These are phyloP conservation scores for Epinephelus cyanopodus DNA, from an alignment of 2,113 vertebrate genomes.

Conservation along the genomic window DNA sequence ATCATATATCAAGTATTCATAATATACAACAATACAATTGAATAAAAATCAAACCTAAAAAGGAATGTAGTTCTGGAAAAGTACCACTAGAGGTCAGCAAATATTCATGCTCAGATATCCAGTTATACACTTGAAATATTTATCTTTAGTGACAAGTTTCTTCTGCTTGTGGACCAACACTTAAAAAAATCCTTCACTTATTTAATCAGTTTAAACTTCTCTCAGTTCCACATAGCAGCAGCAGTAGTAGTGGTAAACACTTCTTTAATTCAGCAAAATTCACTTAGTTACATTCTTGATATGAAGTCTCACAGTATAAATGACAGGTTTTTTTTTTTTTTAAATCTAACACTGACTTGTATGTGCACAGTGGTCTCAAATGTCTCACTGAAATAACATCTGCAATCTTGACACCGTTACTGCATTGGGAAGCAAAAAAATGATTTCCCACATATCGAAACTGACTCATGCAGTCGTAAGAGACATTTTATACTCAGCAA, in stretches of 20 bases:
- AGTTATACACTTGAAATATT: conserved; percentile 67
- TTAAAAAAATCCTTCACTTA: conserved; percentile 7
- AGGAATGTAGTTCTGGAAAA: conserved; percentile 81
- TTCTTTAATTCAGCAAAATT: conserved; percentile 50
- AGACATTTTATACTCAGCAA: conserved; percentile 24
- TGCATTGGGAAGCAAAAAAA: conserved; percentile 56
- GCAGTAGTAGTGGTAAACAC: conserved; percentile 57
- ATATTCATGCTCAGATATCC: conserved; percentile 82
- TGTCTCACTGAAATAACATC: conserved; percentile 59
- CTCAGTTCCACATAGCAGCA: conserved; percentile 67
- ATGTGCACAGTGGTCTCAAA: conserved; percentile 71
- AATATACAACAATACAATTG: conserved; percentile 71
- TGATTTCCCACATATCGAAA: conserved; percentile 39
- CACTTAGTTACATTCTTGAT: conserved; percentile 76
- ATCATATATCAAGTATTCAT: conserved; percentile 70
- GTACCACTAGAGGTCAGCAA: conserved; percentile 83
- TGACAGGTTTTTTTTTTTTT: conserved; percentile 28
- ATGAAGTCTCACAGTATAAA: conserved; percentile 77
- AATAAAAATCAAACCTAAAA: conserved; percentile 73
- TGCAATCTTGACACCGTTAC: conserved; percentile 54
- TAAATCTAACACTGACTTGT: conserved; percentile 60
- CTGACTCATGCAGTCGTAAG: conserved; percentile 66
- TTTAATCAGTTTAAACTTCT: conserved; percentile 1
- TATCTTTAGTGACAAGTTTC: conserved; percentile 45
- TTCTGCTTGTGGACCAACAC: conserved; percentile 64